Conservation (phyloP, 2,888 invertebrate species). For the Digitonthophagus gazella region DNA sequence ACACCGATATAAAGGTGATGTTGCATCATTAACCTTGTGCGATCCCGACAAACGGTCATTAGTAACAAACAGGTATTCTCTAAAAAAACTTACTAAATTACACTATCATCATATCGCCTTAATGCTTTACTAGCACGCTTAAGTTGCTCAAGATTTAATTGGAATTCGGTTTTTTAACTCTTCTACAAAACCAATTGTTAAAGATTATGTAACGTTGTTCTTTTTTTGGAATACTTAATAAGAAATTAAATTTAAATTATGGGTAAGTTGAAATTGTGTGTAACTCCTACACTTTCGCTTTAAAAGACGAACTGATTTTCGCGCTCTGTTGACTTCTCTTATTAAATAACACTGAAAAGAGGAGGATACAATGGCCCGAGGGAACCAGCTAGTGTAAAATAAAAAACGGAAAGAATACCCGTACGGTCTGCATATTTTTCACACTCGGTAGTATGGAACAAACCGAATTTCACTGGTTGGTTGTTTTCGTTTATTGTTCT, state of each 20-base stretch:
- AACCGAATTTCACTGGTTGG: neutral
- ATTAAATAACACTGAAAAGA: neutral
- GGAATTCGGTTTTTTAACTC: too few species aligned
- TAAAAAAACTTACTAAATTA: neutral
- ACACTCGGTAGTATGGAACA: neutral
- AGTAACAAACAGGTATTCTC: neutral
- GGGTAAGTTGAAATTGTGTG: neutral
- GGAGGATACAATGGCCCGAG: neutral
- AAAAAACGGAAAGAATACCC: too few species aligned
- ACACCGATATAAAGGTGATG: neutral
- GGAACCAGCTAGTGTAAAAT: too few species aligned
- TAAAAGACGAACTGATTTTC: neutral
- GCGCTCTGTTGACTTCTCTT: neutral
- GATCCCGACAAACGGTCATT: neutral
- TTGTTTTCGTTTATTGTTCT: neutral
- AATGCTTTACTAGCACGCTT: too few species aligned
- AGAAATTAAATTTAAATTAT: neutral
- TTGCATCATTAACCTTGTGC: neutral
- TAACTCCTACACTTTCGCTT: neutral
- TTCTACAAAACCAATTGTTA: too few species aligned
- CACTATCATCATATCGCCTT: neutral
- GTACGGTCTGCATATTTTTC: neutral
- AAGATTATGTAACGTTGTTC: too few species aligned
- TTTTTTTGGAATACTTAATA: neutral
- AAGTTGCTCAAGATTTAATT: too few species aligned